phyloP scores from a whole-genome alignment of 2,888 invertebrate genomes.

The Dyspetes luteomarginatus region DNA sequence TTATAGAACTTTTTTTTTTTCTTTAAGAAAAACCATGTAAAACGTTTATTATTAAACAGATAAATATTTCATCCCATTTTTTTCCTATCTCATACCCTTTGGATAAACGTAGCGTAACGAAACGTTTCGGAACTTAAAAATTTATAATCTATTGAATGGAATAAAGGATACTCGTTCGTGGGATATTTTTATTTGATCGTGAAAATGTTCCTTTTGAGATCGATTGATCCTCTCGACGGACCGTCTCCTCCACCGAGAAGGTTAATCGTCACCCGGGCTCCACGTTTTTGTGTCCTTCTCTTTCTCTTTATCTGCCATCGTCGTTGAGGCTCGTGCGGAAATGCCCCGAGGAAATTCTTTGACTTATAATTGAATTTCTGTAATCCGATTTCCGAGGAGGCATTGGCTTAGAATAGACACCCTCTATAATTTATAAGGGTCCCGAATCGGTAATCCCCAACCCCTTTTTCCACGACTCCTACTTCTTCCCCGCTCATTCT shows the following conservation, averaged over 20 bases:
- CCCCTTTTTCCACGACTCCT: neutral
- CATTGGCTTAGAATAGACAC: conserved; percentile 58
- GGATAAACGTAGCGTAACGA: too few species aligned
- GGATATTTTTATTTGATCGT: conserved; percentile 51
- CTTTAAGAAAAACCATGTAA: too few species aligned
- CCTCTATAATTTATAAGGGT: conserved; percentile 43
- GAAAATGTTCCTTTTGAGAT: conserved; percentile 42
- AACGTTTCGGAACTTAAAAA: too few species aligned
- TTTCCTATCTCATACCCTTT: too few species aligned
- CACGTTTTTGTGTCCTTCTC: conserved; percentile 1
- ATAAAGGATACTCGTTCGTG: too few species aligned
- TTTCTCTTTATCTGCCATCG: conserved; percentile 2
- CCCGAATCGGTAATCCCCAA: conserved; percentile 49
- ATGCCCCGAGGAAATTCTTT: conserved; percentile 76
- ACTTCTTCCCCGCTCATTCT: neutral
- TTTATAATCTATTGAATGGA: too few species aligned
- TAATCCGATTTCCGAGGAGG: conserved; percentile 78
- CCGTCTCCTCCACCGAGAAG: neutral
- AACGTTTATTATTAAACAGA: too few species aligned
- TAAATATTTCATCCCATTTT: too few species aligned
- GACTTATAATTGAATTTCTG: conserved; percentile 79
- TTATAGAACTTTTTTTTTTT: too few species aligned
- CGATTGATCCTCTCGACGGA: conserved; percentile 29
- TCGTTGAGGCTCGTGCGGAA: conserved; percentile 72
- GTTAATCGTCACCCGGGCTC: conserved; percentile 24